Evolutionary conservation across 1,140 invertebrate genomes (phyloP).

Genomic region (Campodea augens): DNA sequence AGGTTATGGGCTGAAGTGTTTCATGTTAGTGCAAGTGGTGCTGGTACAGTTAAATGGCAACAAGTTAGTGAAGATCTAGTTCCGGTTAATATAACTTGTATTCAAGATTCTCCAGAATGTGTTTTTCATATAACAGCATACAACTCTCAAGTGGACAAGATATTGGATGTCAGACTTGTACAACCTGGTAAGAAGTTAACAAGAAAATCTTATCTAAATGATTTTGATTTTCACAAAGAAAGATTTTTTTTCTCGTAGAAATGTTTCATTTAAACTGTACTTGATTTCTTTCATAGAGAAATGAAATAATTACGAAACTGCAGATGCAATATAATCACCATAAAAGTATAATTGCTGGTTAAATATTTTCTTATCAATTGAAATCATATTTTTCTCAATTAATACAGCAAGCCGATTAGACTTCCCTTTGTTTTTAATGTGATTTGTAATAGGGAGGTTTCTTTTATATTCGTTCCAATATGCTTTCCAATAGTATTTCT

Average conservation of each 20-base stretch:
- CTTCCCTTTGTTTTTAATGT: not conserved
- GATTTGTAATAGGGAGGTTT: too few relatives aligned
- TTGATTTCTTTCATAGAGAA: too few relatives aligned
- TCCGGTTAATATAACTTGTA: conserved; percentile 90
- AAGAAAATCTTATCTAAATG: too few relatives aligned
- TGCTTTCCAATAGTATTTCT: too few relatives aligned
- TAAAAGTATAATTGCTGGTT: too few relatives aligned
- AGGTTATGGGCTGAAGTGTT: conserved; percentile 96
- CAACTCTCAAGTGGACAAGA: conserved; percentile 95
- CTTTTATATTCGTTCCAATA: not conserved
- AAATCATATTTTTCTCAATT: not conserved
- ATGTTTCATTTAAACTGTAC: too few relatives aligned
- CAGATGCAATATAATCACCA: too few relatives aligned
- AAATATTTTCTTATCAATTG: too few relatives aligned
- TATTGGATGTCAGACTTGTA: conserved; percentile 84
- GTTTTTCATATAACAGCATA: conserved; percentile 96
- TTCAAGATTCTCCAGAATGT: conserved; percentile 87
- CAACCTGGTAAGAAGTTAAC: conserved; percentile 60
- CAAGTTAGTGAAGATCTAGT: conserved; percentile 94
- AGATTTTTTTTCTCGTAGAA: too few relatives aligned
- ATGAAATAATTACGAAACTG: too few relatives aligned
- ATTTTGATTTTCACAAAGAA: too few relatives aligned
- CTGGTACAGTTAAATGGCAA: conserved; percentile 85
- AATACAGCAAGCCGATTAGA: not conserved
- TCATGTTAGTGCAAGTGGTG: conserved; percentile 74